Evolutionary conservation across 2,113 vertebrate species (phyloP), one percentile per base, ranked within the genome.

Genomic region (Stictonetta naevosa): DNA sequence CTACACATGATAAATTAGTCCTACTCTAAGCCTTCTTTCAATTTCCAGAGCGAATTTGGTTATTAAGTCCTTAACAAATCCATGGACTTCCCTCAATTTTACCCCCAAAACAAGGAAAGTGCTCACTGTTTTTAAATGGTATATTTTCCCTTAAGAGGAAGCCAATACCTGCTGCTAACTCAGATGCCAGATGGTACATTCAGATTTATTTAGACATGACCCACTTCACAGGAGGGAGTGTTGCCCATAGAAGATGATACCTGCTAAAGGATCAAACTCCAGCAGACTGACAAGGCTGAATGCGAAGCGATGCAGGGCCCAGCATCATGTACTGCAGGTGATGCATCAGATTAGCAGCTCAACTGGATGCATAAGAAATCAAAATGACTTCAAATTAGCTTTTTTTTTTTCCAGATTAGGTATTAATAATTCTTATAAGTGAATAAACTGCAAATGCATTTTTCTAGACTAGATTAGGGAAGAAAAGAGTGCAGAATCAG

Each of bases 131-230:
- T 94, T 74, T 46, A 34, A 46, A 74, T 46, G 26, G 31, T 76
- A 75, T 69, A 86, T 50, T 86, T 86, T 60, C 64, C 33, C 56
- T 46, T 48, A 67, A 53, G 82, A 80, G 42, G 38, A 81, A 86
- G 68, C 83, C 90, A 79, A 19, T 48, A 80, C 22, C 64, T 87
- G 76, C 89, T 90, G 67, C 52, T 94, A 73, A 79, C 52, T 72
- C 58, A 20, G 48, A 83, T 58, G 74, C 77, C 90, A 95, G 77
- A 60, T 72, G 82, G 94, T 63, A 59, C 59, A 8, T 69, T 87
- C 86, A 89, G 87, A 88, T 86, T 88, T 76, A 66, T 94, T 97
- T 88, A 95, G 93, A 76, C 52, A 69, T 18, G 79, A 88, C 74
- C 79, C 56, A 83, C 82, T 90, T 76, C 60, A 59, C 71, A 71